phyloP scores from a whole-genome alignment of 2,797 vertebrate genomes.

The Thamnophis elegans region DNA sequence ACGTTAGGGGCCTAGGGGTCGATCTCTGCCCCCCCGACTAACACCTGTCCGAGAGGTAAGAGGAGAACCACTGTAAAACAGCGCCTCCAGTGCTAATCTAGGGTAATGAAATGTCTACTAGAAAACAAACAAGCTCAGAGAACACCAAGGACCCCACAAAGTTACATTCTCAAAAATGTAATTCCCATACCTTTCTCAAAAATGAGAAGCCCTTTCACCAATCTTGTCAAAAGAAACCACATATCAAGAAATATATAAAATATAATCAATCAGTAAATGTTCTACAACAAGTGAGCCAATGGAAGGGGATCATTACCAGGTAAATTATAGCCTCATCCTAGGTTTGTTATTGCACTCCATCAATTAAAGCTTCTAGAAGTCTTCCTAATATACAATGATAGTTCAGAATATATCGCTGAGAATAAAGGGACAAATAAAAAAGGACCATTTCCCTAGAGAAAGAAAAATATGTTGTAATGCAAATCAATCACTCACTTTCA shows the following conservation, averaged over 20 bases:
- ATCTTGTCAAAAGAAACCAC: neutral
- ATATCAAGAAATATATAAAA: neutral
- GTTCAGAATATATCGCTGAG: neutral
- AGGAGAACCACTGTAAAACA: no score
- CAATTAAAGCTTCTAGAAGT: neutral
- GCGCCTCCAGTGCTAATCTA: no score
- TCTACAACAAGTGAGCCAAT: no score
- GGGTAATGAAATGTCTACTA: no score
- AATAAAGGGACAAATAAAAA: neutral
- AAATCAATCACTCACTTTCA: neutral
- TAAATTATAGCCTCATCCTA: neutral
- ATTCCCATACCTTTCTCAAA: neutral
- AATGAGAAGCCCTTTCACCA: neutral
- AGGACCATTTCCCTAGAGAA: neutral
- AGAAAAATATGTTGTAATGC: neutral
- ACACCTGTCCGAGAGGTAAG: no score
- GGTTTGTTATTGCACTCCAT: neutral
- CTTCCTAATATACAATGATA: neutral
- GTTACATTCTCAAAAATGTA: neutral
- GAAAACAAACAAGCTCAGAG: no score
- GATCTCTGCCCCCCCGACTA: no score
- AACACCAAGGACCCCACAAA: no score
- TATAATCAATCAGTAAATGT: neutral
- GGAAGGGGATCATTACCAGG: neutral
- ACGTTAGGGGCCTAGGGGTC: no score